A percentile compares a stretch with the other conserved stretches of the same genome.
phyloP scores from a whole-genome alignment of 1,140 invertebrate genomes.

The Drosophila repleta region DNA sequence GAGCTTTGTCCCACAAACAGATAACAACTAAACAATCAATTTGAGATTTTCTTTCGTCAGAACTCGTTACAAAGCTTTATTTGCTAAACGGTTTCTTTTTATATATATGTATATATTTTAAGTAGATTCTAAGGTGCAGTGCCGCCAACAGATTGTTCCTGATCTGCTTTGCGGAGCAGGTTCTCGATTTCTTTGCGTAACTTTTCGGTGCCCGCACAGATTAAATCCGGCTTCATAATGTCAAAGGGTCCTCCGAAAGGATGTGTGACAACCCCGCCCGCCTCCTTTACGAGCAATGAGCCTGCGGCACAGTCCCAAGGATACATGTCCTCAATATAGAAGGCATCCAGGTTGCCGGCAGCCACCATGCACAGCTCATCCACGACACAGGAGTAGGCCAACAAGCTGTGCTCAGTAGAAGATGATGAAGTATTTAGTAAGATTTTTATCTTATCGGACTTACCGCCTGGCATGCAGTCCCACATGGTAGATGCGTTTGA shows the following conservation, averaged over 20 bases:
- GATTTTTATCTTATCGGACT: slow-evolving; percentile 6
- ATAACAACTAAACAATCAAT: slow-evolving; percentile 5
- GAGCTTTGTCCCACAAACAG: slow-evolving; percentile 1
- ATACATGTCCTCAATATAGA: slow-evolving; percentile 89
- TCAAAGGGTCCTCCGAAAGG: slow-evolving; percentile 87
- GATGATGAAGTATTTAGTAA: not conserved
- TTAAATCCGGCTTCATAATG: slow-evolving; percentile 87
- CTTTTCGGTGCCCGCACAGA: slow-evolving; percentile 86
- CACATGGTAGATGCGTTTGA: slow-evolving; percentile 79
- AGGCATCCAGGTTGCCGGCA: slow-evolving; percentile 89
- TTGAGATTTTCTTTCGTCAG: slow-evolving; percentile 26
- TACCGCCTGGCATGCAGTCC: slow-evolving; percentile 73
- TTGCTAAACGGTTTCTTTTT: slow-evolving; percentile 43
- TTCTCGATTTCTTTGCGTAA: slow-evolving; percentile 73
- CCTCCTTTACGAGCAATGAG: slow-evolving; percentile 89
- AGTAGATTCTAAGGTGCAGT: slow-evolving; percentile 36
- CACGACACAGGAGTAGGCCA: slow-evolving; percentile 76
- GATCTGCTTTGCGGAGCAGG: slow-evolving; percentile 70
- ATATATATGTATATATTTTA: slow-evolving; percentile 5
- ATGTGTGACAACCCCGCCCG: slow-evolving; percentile 86
- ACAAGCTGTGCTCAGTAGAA: slow-evolving; percentile 34
- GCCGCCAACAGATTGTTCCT: slow-evolving; percentile 65
- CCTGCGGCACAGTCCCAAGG: slow-evolving; percentile 90
- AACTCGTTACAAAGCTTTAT: slow-evolving; percentile 32
- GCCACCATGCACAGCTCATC: slow-evolving; percentile 89